Conservation (phyloP, 2,797 vertebrate species). For the Pangasius djambal region DNA sequence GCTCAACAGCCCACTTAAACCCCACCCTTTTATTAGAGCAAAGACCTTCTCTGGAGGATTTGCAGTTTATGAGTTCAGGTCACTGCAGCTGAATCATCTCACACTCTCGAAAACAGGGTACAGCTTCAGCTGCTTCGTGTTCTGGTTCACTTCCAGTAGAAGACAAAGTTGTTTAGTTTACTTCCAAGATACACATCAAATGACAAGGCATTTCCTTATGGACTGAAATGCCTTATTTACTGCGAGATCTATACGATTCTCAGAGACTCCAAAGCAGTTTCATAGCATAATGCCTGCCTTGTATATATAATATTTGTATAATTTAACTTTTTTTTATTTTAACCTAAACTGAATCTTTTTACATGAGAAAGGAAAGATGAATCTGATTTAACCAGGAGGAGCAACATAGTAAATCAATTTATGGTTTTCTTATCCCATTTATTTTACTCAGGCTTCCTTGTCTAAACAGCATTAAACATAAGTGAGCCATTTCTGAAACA, state of each 20-base stretch:
- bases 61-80: slow-evolving; percentile 35
- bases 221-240: slow-evolving; percentile 26
- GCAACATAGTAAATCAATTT: background rate
- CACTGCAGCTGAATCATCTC: slow-evolving; percentile 18
- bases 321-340: background rate
- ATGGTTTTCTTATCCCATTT: background rate
- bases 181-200: slow-evolving; percentile 35
- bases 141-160: slow-evolving; percentile 46
- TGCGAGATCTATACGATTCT: slow-evolving; percentile 8
- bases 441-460: background rate
- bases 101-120: slow-evolving; percentile 4
- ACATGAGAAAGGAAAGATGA: background rate
- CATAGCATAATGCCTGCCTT: background rate
- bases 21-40: slow-evolving; percentile 40
- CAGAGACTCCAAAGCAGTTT: background rate
- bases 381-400: background rate
- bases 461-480: slow-evolving; percentile 26
- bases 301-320: background rate
- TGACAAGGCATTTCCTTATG: slow-evolving; percentile 53
- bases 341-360: background rate
- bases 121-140: slow-evolving; percentile 37
- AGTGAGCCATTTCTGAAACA: slow-evolving; percentile 11
- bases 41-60: slow-evolving; percentile 27
- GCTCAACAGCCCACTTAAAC: slow-evolving; percentile 15
- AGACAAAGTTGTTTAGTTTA: slow-evolving; percentile 45